phyloP scores from a whole-genome alignment of 1,140 invertebrate species.

The Apis laboriosa region DNA sequence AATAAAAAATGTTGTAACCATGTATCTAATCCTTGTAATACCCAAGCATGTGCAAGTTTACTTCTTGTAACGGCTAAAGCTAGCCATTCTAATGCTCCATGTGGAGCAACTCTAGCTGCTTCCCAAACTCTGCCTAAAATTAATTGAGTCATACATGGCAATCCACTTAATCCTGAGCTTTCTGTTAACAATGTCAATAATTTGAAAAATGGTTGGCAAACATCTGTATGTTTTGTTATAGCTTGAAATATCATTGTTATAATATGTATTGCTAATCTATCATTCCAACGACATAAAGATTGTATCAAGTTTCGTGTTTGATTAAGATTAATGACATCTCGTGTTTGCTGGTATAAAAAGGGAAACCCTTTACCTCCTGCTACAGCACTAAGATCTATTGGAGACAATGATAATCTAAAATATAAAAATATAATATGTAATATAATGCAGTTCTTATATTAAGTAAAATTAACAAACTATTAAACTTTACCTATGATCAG shows the following conservation, averaged over 20 bases:
- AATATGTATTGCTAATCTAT: conserved; percentile 91
- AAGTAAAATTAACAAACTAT: neutral
- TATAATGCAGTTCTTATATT: neutral
- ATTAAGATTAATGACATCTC: conserved; percentile 94
- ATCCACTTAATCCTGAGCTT: conserved; percentile 87
- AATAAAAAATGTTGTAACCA: conserved; percentile 96
- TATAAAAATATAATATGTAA: conserved; percentile 7
- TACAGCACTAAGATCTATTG: conserved; percentile 90
- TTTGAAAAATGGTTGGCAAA: conserved; percentile 95
- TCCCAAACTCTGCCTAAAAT: conserved; percentile 94
- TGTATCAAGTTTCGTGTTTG: conserved; percentile 96
- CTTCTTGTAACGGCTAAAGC: conserved; percentile 90
- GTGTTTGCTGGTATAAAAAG: conserved; percentile 96
- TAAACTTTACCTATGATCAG: conserved; percentile 82
- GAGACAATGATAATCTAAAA: conserved; percentile 86
- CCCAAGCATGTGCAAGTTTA: conserved; percentile 93
- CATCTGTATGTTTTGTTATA: conserved; percentile 93
- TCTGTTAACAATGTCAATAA: conserved; percentile 90
- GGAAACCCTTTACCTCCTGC: conserved; percentile 95
- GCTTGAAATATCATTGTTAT: conserved; percentile 94
- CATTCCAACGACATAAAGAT: conserved; percentile 94
- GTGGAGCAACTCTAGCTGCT: conserved; percentile 93
- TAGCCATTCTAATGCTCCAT: conserved; percentile 95
- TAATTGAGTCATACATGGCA: conserved; percentile 92
- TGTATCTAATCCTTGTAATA: conserved; percentile 91